Percentiles rank a stretch among this genome's conserved stretches.
Conservation (phyloP, 2,113 vertebrate genomes). For the Chionis minor region DNA sequence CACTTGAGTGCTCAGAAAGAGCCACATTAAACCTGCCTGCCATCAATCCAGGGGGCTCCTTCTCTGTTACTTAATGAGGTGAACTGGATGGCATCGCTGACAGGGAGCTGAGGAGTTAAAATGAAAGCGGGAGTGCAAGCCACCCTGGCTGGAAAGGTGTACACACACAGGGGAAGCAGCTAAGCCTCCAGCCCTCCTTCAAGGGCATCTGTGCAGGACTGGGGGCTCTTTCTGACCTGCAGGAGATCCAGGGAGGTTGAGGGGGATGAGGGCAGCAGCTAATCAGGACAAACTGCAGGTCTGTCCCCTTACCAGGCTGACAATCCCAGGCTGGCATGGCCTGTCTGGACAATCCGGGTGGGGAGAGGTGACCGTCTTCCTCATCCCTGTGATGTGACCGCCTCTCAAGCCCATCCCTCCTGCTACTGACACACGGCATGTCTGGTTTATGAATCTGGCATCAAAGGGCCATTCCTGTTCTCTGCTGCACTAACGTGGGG, state of each 20-base stretch:
- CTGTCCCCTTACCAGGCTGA: background rate
- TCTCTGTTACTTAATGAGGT: conserved; percentile 69
- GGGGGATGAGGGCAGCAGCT: background rate
- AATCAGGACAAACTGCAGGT: rapidly evolving
- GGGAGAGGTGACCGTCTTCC: background rate
- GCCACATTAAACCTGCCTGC: conserved; percentile 70
- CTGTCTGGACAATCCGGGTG: background rate
- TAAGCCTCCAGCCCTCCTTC: background rate
- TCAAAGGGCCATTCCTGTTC: background rate
- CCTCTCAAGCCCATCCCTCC: rapidly evolving
- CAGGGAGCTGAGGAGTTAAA: conserved; percentile 66
- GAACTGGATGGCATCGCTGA: conserved; percentile 39
- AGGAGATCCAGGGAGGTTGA: background rate
- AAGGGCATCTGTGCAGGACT: background rate
- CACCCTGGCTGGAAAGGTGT: background rate
- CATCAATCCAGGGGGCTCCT: conserved; percentile 60
- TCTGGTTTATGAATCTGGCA: background rate
- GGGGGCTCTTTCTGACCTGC: background rate
- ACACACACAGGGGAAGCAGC: background rate
- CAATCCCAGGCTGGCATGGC: background rate
- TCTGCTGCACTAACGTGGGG: background rate
- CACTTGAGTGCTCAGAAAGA: conserved; percentile 62
- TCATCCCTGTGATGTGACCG: background rate
- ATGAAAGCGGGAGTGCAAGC: background rate
- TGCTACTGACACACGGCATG: rapidly evolving